Conservation (phyloP, 64 coral and sea anemone genomes). For the Exaiptasia diaphana region DNA sequence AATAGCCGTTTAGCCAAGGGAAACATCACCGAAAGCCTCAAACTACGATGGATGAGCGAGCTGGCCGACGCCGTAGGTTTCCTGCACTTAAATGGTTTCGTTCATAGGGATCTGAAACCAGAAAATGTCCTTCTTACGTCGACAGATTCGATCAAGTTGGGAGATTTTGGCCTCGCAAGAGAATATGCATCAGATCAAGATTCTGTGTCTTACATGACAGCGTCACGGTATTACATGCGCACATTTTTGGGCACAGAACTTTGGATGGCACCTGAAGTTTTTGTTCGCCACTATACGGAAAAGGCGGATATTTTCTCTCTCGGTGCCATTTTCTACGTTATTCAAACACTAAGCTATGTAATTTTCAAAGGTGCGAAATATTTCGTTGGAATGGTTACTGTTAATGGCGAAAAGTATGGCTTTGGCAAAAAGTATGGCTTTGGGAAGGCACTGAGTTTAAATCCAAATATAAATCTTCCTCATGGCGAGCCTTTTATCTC, state of each 20-base stretch:
- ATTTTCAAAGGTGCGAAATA: neutral
- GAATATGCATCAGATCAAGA: neutral
- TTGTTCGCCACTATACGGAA: conserved; percentile 23
- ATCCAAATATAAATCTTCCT: neutral
- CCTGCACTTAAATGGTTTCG: neutral
- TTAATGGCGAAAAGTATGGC: neutral
- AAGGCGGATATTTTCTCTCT: conserved; percentile 58
- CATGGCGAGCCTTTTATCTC: neutral
- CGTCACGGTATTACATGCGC: conserved; percentile 12
- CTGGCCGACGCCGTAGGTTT: neutral
- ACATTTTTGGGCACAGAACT: neutral
- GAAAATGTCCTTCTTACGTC: conserved; percentile 32
- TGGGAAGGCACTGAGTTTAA: neutral
- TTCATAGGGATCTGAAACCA: conserved; percentile 45
- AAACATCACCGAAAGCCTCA: neutral
- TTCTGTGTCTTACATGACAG: neutral
- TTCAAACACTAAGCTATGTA: neutral
- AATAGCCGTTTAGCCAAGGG: neutral
- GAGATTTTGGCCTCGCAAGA: conserved; percentile 31
- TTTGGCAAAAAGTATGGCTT: neutral
- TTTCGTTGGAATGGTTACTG: conserved; percentile 16
- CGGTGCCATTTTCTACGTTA: conserved; percentile 19
- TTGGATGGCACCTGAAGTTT: conserved; percentile 58
- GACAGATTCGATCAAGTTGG: neutral
- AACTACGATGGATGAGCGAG: conserved; percentile 14